Evolutionary conservation across 2,113 vertebrate species (phyloP), one percentile per base, ranked within the genome.

Genomic region (Eulemur rufifrons): DNA sequence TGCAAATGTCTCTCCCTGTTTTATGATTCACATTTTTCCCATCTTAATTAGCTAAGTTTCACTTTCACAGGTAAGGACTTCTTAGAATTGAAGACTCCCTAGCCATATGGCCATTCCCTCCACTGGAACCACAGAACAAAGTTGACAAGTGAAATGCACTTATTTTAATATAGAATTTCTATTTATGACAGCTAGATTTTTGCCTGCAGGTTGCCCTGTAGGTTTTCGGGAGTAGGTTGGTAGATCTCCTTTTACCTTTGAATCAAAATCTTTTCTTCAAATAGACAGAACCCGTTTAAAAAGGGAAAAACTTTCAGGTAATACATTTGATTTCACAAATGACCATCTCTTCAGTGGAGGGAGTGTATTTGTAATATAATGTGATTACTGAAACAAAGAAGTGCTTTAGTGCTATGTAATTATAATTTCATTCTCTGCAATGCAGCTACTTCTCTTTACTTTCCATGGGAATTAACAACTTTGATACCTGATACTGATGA

Each of bases 211-310:
- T 97, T 92, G 17, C 50, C 37, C n/a, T 74, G 6, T 54, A 73
- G 4, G 25, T 2, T 96, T 34, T 68, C 84, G 34, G 20, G 18
- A 95, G 37, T 96, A 76, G 17, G 9, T 63, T 85, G 14, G 47
- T 88, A 63, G 42, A 83, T 84, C 71, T 47, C 13, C 34, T 71
- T 84, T 91, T 61, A 77, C 21, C 34, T 86, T 66, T 82, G 37
- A 71, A 86, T 66, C n/a, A 83, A 86, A 59, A 52, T 68, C 0
- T 90, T 94, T 97, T 74, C 64, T 81, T 95, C 56, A 95, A 94
- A 88, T 66, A 74, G 11, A 89, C 4, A 88, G 17, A 73, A 56
- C 11, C 8, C 4, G 87, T 56, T 56, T 56, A 66, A 45, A 59
- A 12, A 5, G 37, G 18, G 20, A 14, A 59, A 13, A 23, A 4